phyloP scores from a whole-genome alignment of 2,888 invertebrate genomes.

The Lacanobia oleracea region DNA sequence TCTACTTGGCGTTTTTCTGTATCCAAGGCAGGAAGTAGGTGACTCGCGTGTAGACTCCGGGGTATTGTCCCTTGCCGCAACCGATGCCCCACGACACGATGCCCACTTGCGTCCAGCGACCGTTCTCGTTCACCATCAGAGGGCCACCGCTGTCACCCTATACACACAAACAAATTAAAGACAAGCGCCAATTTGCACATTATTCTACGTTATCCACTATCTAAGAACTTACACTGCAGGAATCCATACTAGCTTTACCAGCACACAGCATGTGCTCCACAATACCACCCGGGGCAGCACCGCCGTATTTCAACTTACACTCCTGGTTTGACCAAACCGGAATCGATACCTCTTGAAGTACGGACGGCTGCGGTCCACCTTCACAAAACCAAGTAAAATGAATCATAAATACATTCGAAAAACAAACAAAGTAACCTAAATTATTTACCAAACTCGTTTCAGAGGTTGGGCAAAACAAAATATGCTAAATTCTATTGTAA shows the following conservation, averaged over 20 bases:
- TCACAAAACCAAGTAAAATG: slow-evolving; percentile 22
- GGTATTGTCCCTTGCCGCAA: slow-evolving; percentile 97
- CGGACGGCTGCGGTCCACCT: slow-evolving; percentile 95
- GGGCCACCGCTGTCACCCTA: slow-evolving; percentile 98
- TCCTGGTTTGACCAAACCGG: slow-evolving; percentile 95
- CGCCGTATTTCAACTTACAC: slow-evolving; percentile 95
- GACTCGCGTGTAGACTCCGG: slow-evolving; percentile 97
- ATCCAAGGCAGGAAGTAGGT: slow-evolving; percentile 96
- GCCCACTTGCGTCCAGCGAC: slow-evolving; percentile 95
- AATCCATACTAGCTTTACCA: slow-evolving; percentile 95
- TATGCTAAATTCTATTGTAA: slow-evolving; percentile 31
- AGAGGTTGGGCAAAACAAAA: not conserved
- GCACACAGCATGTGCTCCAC: slow-evolving; percentile 97
- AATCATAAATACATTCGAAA: slow-evolving; percentile 8
- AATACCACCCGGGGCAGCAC: slow-evolving; percentile 97
- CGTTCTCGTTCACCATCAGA: slow-evolving; percentile 94
- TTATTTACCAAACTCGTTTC: not conserved
- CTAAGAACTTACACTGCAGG: slow-evolving; percentile 94
- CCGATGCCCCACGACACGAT: slow-evolving; percentile 98
- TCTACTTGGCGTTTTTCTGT: slow-evolving; percentile 94
- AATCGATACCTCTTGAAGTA: slow-evolving; percentile 95
- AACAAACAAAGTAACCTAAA: slow-evolving; percentile 17
- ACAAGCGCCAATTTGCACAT: not conserved
- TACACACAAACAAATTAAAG: slow-evolving; percentile 2
- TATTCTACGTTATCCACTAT: not conserved